These are phyloP conservation scores for Aphelocoma californica DNA, from an alignment of 2,797 vertebrate species.

Conservation along the genomic window DNA sequence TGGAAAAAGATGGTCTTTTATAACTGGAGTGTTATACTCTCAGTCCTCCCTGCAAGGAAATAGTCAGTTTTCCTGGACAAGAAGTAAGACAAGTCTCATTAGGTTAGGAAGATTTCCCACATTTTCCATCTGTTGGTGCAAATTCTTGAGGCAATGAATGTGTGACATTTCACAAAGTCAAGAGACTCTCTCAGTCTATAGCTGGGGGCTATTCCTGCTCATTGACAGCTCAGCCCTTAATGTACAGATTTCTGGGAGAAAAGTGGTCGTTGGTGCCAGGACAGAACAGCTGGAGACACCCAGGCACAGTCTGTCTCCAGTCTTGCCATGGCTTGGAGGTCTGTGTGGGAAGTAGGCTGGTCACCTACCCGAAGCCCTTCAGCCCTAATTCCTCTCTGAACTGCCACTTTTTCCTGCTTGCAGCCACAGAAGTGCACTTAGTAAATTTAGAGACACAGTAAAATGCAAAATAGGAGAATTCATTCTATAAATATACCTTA, in stretches of 20 bases:
- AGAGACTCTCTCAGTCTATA: not conserved
- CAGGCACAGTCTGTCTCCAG: not conserved
- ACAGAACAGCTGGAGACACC: not conserved
- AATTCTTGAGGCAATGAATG: not conserved
- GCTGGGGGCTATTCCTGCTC: not conserved
- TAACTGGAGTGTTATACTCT: not conserved
- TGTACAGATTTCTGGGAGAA: not conserved
- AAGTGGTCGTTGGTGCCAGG: not conserved
- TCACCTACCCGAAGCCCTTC: not conserved
- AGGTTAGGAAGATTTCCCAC: conserved; percentile 17
- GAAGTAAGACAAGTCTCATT: not conserved
- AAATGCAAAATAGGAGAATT: not conserved
- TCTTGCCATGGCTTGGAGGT: rapidly evolving
- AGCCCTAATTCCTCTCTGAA: not conserved
- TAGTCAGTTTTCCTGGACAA: conserved; percentile 8
- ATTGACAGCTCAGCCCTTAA: not conserved
- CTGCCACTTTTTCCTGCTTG: not conserved
- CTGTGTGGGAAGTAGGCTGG: rapidly evolving
- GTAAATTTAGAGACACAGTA: not conserved
- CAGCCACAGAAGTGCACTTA: not conserved
- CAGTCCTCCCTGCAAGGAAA: not conserved
- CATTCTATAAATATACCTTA: conserved; percentile 43
- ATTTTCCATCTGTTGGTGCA: conserved; percentile 48
- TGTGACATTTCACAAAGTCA: conserved; percentile 8
- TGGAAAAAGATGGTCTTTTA: conserved; percentile 44